Conservation (phyloP, 2,797 vertebrate genomes). For the Leucoraja ocellata region DNA sequence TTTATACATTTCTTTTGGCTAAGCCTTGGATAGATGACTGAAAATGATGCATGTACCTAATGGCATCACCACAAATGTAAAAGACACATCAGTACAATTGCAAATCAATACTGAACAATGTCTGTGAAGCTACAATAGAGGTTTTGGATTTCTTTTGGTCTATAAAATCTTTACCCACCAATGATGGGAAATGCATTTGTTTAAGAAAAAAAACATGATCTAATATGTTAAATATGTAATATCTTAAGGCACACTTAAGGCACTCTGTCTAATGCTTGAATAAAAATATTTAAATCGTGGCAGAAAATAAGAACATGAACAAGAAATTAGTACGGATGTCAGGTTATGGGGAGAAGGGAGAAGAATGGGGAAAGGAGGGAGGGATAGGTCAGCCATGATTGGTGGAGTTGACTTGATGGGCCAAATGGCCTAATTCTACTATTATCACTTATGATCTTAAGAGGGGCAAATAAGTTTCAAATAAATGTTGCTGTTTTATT, state of each 20-base stretch:
- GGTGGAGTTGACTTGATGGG: too few species aligned
- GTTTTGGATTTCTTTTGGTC: conserved; percentile 5
- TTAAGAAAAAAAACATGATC: not conserved
- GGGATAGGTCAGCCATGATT: too few species aligned
- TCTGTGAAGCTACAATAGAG: not conserved
- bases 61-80: conserved; percentile 4
- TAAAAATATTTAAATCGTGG: not conserved
- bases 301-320: not conserved
- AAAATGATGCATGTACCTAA: not conserved
- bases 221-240: not conserved
- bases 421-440: too few species aligned
- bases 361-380: too few species aligned
- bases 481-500: not conserved
- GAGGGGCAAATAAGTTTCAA: not conserved
- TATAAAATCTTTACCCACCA: not conserved
- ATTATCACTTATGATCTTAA: too few species aligned
- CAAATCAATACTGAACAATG: conserved; percentile 4
- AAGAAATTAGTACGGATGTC: not conserved
- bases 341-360: too few species aligned
- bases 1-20: not conserved
- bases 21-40: not conserved
- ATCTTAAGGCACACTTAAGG: not conserved
- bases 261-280: not conserved
- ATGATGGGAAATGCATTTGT: not conserved
- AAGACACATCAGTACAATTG: not conserved